These are phyloP conservation scores for Leptestheria dahalacensis DNA, from an alignment of 1,140 invertebrate genomes.

Conservation along the genomic window DNA sequence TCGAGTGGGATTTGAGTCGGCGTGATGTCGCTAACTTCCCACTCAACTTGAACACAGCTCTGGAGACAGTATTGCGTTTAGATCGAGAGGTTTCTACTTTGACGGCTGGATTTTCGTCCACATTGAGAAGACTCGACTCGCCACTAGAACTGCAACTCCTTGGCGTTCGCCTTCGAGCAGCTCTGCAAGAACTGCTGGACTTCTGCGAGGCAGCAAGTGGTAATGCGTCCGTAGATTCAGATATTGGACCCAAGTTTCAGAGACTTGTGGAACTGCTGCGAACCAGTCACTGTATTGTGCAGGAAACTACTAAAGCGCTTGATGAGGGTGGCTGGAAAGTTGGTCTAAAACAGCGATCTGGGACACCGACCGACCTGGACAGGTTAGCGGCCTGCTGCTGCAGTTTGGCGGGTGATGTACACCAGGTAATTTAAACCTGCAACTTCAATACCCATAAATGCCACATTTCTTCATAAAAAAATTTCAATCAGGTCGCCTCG, in stretches of 20 bases:
- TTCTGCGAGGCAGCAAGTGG: slow-evolving; percentile 75
- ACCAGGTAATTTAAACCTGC: slow-evolving; percentile 39
- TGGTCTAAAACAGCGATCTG: background rate
- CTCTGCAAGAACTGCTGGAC: slow-evolving; percentile 65
- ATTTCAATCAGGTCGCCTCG: slow-evolving; percentile 40
- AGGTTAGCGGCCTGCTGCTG: slow-evolving; percentile 67
- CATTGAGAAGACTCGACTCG: slow-evolving; percentile 48
- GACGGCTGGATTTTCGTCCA: slow-evolving; percentile 44
- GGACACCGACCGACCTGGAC: slow-evolving; percentile 59
- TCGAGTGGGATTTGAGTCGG: too few species aligned
- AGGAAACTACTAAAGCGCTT: slow-evolving; percentile 45
- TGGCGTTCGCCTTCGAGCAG: slow-evolving; percentile 52
- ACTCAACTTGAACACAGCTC: slow-evolving; percentile 63
- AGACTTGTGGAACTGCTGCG: slow-evolving; percentile 60
- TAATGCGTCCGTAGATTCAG: slow-evolving; percentile 55
- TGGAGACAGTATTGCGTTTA: slow-evolving; percentile 65
- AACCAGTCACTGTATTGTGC: slow-evolving; percentile 61
- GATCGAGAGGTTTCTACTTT: slow-evolving; percentile 40
- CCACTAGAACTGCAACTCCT: slow-evolving; percentile 56
- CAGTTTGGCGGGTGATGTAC: slow-evolving; percentile 72
- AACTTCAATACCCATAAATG: background rate
- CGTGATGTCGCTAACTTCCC: slow-evolving; percentile 61
- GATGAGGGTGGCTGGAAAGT: slow-evolving; percentile 43
- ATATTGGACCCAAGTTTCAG: slow-evolving; percentile 38
- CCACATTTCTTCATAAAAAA: too few species aligned